Evolutionary conservation across 2,113 vertebrate species (phyloP), one percentile per base, ranked within the genome.

Genomic region (Coracopsis vasa): DNA sequence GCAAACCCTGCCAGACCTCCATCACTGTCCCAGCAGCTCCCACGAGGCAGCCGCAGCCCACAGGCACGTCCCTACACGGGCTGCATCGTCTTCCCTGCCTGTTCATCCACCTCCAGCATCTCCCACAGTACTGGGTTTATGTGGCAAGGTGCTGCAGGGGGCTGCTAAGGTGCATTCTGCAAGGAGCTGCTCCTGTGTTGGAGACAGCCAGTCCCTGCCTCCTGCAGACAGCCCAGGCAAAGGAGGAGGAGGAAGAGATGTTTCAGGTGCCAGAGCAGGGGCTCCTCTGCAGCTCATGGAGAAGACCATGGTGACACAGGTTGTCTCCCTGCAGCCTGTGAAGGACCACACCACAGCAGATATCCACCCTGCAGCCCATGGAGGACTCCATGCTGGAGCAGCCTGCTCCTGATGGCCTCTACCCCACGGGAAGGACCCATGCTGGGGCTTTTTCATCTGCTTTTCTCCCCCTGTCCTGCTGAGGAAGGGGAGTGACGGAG

Each of bases 101-200:
- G 31, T 48, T 37, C 83, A 86, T 37, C 72, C 72, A 51, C 27
- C 37, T 80, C 80, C 80, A 83, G n/a, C 50, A 70, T 11, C 12
- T 82, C 77, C 69, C 54, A 31, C 0, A 0, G 35, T 18, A 33
- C 2, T 44, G 23, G 39, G 39, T 73, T 89, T 77, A 37, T 0
- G 0, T 20, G 51, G 58, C 0, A 1, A 67, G 51, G 28, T 25
- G 29, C 25, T 29, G 80, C 20, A 23, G 25, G 35, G 8, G 16
- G 15, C 20, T 90, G 60, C 65, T 79, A 29, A 45, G 9, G 16
- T 37, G 47, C 17, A 56, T 92, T 72, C 72, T 75, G 65, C 13
- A 9, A 92, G 62, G n/a, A 94, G 33, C 37, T 78, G 48, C 27
- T n/a, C 15, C 45, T 54, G 33, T 4, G 44, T 5, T 73, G 37